These are phyloP conservation scores for Nephrotoma guestfalica DNA, from an alignment of 2,888 invertebrate species.

Conservation along the genomic window DNA sequence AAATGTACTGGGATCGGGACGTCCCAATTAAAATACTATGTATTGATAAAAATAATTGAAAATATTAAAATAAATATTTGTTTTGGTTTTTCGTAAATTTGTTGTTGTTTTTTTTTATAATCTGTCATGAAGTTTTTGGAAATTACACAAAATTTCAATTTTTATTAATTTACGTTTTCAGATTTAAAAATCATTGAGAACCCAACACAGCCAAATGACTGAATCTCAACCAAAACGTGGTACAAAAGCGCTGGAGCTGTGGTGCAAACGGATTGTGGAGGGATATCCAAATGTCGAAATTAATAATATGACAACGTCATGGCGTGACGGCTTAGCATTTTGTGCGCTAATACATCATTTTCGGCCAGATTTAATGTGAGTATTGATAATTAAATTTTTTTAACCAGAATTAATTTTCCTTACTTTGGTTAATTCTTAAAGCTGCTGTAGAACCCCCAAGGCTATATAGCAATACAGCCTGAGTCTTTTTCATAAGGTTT, in stretches of 20 bases:
- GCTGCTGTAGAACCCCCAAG: too few relatives aligned
- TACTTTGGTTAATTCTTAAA: too few relatives aligned
- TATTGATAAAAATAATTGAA: background rate
- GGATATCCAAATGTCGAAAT: constrained; percentile 84
- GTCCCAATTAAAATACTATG: background rate
- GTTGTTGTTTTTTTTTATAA: background rate
- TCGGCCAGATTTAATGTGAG: constrained; percentile 92
- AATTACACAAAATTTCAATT: background rate
- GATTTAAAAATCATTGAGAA: background rate
- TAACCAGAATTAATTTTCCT: background rate
- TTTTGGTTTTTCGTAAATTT: background rate
- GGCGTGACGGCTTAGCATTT: constrained; percentile 89
- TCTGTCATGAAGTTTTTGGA: background rate
- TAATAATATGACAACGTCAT: constrained; percentile 90
- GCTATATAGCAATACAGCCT: too few relatives aligned
- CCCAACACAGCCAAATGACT: constrained; percentile 39
- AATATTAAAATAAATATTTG: background rate
- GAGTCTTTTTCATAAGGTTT: too few relatives aligned
- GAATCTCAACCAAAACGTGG: constrained; percentile 50
- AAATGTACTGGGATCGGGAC: background rate
- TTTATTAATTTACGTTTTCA: background rate
- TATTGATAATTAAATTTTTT: constrained; percentile 20
- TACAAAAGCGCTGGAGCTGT: constrained; percentile 79
- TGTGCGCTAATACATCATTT: constrained; percentile 94
- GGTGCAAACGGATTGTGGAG: constrained; percentile 81